phyloP scores from a whole-genome alignment of 2,113 vertebrate species.

The Centropus bengalensis region DNA sequence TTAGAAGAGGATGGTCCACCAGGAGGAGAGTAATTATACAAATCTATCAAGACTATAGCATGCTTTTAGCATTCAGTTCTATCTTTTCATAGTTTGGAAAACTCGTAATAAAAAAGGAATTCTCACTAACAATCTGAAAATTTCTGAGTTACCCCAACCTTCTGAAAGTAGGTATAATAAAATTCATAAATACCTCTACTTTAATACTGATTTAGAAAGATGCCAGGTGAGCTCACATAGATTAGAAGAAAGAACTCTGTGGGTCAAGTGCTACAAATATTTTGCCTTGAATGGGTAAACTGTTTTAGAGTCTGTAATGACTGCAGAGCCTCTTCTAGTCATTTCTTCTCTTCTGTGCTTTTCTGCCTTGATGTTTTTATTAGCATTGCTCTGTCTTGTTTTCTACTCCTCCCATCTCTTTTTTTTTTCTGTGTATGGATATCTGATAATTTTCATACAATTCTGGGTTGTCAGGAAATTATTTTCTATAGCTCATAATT shows the following conservation, averaged over 20 bases:
- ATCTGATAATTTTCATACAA: not conserved
- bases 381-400: not conserved
- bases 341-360: not conserved
- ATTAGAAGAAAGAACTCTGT: not conserved
- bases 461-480: not conserved
- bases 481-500: not conserved
- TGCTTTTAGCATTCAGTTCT: not conserved
- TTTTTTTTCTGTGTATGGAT: not conserved
- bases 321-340: not conserved
- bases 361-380: not conserved
- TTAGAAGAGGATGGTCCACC: not conserved
- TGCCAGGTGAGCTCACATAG: not conserved
- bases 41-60: not conserved
- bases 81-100: not conserved
- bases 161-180: not conserved
- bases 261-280: not conserved
- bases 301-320: not conserved
- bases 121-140: not conserved
- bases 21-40: not conserved
- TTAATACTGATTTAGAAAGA: constrained; percentile 9
- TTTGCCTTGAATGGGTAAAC: not conserved
- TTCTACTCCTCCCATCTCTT: not conserved
- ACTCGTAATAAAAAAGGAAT: not conserved
- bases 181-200: not conserved
- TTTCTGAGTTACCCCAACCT: not conserved